phyloP scores from a whole-genome alignment of 2,113 vertebrate genomes.

The Rostratula benghalensis region DNA sequence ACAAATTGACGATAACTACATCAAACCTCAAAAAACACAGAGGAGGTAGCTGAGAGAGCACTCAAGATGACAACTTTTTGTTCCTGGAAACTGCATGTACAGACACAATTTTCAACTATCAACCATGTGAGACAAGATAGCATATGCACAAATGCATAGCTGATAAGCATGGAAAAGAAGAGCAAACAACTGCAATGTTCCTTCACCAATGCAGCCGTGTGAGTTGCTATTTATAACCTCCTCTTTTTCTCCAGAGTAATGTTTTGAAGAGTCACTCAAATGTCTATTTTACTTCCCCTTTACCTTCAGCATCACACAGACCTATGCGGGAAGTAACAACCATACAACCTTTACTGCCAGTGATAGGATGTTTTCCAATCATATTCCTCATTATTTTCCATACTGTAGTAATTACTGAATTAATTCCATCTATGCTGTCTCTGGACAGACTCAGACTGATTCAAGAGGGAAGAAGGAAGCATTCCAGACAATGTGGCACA shows the following conservation, averaged over 20 bases:
- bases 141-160: neutral
- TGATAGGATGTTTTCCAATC: neutral
- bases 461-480: neutral
- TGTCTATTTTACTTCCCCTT: neutral
- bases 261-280: neutral
- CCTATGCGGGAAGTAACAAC: neutral
- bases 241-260: neutral
- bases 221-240: neutral
- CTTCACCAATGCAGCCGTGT: neutral
- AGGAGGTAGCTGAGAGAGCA: neutral
- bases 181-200: neutral
- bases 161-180: neutral
- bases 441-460: neutral
- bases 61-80: neutral
- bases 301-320: neutral
- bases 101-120: neutral
- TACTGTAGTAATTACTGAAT: neutral
- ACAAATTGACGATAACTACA: neutral
- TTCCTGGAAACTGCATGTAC: neutral
- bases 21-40: neutral
- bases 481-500: accelerated
- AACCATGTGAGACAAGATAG: neutral
- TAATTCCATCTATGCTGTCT: neutral
- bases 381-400: neutral
- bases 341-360: neutral